Percentiles rank a stretch among this genome's conserved stretches.
Evolutionary conservation across 2,797 vertebrate genomes (phyloP).

Genomic region (Phrynocephalus guinanensis): DNA sequence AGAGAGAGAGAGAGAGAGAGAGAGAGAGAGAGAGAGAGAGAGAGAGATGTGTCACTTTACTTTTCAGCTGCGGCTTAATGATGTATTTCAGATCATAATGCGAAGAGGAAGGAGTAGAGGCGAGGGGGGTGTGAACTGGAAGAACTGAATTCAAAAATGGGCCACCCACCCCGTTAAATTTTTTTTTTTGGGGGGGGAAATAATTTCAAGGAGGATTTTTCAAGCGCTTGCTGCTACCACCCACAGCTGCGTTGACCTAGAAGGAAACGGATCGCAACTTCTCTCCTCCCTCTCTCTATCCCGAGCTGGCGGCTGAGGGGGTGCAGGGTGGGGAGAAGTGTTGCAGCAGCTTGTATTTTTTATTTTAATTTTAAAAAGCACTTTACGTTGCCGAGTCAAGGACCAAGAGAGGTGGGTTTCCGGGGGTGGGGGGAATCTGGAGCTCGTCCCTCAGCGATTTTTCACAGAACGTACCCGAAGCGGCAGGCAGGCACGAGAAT

Average conservation of each 20-base stretch:
- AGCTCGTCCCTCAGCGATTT: conserved; percentile 67
- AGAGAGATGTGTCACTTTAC: not conserved
- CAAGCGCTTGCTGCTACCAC: conserved; percentile 49
- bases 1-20: not conserved
- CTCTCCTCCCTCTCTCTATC: not conserved
- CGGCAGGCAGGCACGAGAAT: conserved; percentile 54
- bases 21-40: not conserved
- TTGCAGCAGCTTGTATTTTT: no score
- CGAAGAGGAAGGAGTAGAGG: not conserved
- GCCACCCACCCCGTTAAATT: conserved; percentile 21
- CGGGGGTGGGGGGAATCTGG: conserved; percentile 4
- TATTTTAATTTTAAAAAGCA: no score
- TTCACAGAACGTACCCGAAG: conserved; percentile 50
- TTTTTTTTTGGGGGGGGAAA: not conserved
- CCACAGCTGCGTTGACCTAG: conserved; percentile 47
- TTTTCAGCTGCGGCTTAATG: conserved; percentile 41
- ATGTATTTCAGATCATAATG: conserved; percentile 24
- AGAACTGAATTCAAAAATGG: conserved; percentile 44
- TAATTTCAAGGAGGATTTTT: conserved; percentile 27
- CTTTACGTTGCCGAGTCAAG: no score
- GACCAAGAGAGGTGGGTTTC: no score
- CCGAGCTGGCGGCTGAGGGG: not conserved
- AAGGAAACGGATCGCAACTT: not conserved
- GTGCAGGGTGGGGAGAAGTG: not conserved
- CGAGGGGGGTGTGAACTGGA: not conserved